Evolutionary conservation across 2,888 invertebrate genomes (phyloP), one percentile per base, ranked within the genome.

Genomic region (Drosophila rellima): DNA sequence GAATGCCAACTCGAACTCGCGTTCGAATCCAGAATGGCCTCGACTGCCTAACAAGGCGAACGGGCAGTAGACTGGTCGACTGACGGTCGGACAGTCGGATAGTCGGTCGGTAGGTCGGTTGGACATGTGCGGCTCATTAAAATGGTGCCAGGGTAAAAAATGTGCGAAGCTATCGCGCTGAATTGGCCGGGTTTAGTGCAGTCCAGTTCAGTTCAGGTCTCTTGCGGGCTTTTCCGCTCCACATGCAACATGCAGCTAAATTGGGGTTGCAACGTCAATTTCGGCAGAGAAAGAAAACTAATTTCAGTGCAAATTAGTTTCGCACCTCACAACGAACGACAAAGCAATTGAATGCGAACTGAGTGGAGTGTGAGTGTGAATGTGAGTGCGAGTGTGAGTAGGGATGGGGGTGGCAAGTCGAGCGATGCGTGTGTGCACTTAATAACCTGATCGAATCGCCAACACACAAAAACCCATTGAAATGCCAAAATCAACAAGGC

Each of bases 251-350:
- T 67, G 74, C 79, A 71, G 31, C 69, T 37, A 45, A 37, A 45
- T 37, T 50, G 63, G 65, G 76, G 74, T 66, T 88, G 89, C 81
- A 69, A 64, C 71, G 68, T 67, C 75, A 71, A 81, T 80, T 80
- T 84, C 57, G 72, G 51, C 68, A 74, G 68, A 73, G 80, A 88
- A 86, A 88, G 85, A 86, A 86, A 86, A 86, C 85, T 86, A 89
- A 86, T 86, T 86, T 89, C 88, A 80, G 90, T 80, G 88, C 88
- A 86, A 86, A 86, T 86, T 86, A 88, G 85, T 88, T 85, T 86
- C 85, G 85, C 85, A 86, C 85, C 85, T 86, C 85, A 82, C 74
- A 69, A 57, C 60, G 68, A 77, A 74, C 82, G 88, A 80, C 78
- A 83, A 68, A 77, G 87, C 89, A 78, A 78, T 89, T 86, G 57